These are phyloP conservation scores for Papio anubis DNA, from an alignment of 2,113 vertebrate genomes.

Conservation along the genomic window DNA sequence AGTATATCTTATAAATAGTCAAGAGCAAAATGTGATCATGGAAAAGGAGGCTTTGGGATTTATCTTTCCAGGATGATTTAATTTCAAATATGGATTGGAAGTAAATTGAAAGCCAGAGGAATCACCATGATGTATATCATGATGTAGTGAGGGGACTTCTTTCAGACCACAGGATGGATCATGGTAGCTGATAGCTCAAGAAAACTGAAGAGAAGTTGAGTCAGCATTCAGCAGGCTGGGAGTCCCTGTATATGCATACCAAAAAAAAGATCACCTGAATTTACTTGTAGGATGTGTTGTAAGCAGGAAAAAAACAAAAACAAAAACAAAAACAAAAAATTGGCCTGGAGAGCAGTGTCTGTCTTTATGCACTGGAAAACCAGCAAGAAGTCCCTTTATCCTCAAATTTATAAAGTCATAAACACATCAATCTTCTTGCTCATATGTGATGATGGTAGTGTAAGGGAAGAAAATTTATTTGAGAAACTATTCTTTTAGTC, in stretches of 20 bases:
- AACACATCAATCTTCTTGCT: background rate
- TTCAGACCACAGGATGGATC: background rate
- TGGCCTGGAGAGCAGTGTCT: background rate
- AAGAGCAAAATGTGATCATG: background rate
- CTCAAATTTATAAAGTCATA: background rate
- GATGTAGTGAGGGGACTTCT: background rate
- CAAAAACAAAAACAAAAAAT: background rate
- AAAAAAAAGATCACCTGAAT: background rate
- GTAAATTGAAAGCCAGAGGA: background rate
- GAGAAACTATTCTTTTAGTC: background rate
- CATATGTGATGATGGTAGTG: background rate
- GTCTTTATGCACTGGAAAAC: background rate
- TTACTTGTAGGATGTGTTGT: background rate
- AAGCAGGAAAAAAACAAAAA: background rate
- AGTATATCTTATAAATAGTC: background rate
- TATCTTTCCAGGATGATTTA: background rate
- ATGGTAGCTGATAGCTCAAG: fast-evolving
- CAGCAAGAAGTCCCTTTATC: background rate
- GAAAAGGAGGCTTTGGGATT: background rate
- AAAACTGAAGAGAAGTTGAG: background rate
- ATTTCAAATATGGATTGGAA: background rate
- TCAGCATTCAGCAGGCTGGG: background rate
- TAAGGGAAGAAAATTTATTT: background rate
- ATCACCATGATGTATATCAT: background rate
- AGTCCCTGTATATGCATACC: background rate